These are phyloP conservation scores for Chrysopilus asiliformis DNA, from an alignment of 2,888 invertebrate species.

Conservation along the genomic window DNA sequence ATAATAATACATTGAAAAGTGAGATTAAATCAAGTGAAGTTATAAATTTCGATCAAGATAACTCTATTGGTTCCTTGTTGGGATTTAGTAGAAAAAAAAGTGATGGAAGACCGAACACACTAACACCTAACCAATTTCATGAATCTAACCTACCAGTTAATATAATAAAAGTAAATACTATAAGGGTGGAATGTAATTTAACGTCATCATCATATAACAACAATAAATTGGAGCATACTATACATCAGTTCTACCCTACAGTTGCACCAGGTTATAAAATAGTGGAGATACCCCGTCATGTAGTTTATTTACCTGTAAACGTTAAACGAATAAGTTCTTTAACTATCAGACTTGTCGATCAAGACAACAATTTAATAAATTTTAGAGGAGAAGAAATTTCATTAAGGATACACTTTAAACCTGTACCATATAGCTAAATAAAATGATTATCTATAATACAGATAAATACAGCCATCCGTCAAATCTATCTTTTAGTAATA, in stretches of 20 bases:
- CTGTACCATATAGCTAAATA: too few relatives aligned
- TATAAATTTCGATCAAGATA: too few relatives aligned
- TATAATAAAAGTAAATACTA: too few relatives aligned
- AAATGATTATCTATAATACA: slow-evolving; percentile 14
- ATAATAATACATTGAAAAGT: too few relatives aligned
- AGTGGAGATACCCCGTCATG: slow-evolving; percentile 23
- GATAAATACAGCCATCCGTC: slow-evolving; percentile 1
- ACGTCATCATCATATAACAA: slow-evolving; percentile 15
- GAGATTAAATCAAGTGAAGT: too few relatives aligned
- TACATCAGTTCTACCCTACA: too few relatives aligned
- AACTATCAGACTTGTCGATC: slow-evolving; percentile 22
- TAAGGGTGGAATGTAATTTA: too few relatives aligned
- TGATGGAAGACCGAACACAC: too few relatives aligned
- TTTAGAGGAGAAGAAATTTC: slow-evolving; percentile 23
- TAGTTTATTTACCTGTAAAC: too few relatives aligned
- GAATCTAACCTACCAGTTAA: too few relatives aligned
- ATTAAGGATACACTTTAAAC: slow-evolving; percentile 19
- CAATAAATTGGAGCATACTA: too few relatives aligned
- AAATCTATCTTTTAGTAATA: neutral
- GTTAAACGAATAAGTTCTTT: slow-evolving; percentile 19
- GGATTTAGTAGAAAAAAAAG: slow-evolving; percentile 13
- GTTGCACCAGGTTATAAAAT: slow-evolving; percentile 26
- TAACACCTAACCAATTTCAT: too few relatives aligned
- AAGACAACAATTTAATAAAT: slow-evolving; percentile 22
- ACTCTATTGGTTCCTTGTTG: slow-evolving; percentile 11